These are phyloP conservation scores for Falco peregrinus DNA, from an alignment of 2,797 vertebrate species.

Conservation along the genomic window DNA sequence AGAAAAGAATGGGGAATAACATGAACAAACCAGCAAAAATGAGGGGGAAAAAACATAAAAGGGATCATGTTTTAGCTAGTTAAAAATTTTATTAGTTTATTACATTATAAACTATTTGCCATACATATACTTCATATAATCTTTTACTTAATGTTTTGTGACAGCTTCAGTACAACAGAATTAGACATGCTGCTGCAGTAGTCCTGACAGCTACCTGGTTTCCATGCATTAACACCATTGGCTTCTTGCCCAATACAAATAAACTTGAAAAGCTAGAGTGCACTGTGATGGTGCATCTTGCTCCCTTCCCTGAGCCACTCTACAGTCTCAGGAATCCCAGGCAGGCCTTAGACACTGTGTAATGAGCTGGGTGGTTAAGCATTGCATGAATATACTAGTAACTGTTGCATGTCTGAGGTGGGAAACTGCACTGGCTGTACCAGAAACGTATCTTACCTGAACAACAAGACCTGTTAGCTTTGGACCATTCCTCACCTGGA, in stretches of 20 bases:
- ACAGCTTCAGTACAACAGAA: slow-evolving; percentile 75
- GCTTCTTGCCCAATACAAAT: slow-evolving; percentile 66
- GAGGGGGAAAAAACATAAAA: slow-evolving; percentile 13
- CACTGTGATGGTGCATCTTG: neutral
- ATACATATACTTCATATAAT: slow-evolving; percentile 69
- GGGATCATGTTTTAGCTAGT: slow-evolving; percentile 51
- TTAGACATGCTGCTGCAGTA: slow-evolving; percentile 72
- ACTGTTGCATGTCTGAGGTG: no score
- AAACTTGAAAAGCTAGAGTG: slow-evolving; percentile 54
- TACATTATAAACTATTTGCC: slow-evolving; percentile 69
- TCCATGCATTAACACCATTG: slow-evolving; percentile 57
- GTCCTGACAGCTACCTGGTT: slow-evolving; percentile 73
- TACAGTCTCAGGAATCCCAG: no score
- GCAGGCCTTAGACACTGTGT: no score
- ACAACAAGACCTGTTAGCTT: no score
- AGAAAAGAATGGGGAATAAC: slow-evolving; percentile 6
- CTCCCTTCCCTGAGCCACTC: no score
- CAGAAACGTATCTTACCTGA: no score
- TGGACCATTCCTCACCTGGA: no score
- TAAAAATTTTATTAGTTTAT: slow-evolving; percentile 64
- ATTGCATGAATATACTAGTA: no score
- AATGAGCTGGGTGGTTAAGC: no score
- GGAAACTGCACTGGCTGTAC: no score
- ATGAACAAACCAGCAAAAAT: neutral
- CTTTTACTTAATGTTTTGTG: slow-evolving; percentile 74